Conservation (phyloP, 2,797 vertebrate species). For the Pangasius djambal region DNA sequence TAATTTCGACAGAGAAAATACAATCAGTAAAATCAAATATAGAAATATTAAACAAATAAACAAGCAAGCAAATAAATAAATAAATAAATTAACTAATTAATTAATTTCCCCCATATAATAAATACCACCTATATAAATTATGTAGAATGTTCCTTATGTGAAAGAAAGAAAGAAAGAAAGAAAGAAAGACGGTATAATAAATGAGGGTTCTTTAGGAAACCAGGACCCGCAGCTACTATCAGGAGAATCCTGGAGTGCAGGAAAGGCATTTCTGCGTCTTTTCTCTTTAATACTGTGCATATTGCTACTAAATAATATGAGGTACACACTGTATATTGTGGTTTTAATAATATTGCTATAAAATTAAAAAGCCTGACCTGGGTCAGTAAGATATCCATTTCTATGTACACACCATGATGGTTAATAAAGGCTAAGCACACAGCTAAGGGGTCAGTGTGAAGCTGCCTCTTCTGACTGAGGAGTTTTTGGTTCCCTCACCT, state of each 20-base stretch:
- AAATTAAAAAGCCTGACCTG: background rate
- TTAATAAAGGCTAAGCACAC: background rate
- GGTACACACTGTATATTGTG: background rate
- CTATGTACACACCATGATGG: background rate
- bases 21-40: background rate
- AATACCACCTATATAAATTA: too few relatives aligned
- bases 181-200: background rate
- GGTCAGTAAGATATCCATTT: background rate
- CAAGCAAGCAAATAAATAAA: too few relatives aligned
- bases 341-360: background rate
- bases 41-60: background rate
- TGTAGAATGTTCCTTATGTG: too few relatives aligned
- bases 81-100: too few relatives aligned
- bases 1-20: background rate
- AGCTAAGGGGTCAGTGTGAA: background rate
- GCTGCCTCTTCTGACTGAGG: background rate
- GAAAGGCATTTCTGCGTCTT: background rate
- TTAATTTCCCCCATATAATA: too few relatives aligned
- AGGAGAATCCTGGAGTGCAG: background rate
- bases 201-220: background rate
- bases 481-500: conserved; percentile 74
- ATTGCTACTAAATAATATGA: too few relatives aligned
- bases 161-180: background rate
- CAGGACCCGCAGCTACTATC: background rate
- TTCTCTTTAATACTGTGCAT: background rate